Base-by-base conservation (phyloP, 2,113 vertebrate species). In the Apteryx mantelli region DNA sequence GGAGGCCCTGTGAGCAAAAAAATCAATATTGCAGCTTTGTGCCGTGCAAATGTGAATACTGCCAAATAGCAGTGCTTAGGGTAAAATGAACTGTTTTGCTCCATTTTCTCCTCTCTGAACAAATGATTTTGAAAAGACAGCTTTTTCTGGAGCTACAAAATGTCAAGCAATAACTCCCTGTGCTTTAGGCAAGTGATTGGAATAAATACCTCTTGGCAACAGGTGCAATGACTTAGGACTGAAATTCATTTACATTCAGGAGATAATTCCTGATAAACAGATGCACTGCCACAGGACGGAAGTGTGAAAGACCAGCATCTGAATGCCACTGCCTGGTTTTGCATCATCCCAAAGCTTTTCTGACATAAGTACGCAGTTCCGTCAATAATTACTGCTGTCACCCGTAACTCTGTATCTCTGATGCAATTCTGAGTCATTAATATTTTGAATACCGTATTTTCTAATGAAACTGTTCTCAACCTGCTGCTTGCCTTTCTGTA, bases 1-100 rank as follows among this genome's bases (percentile, higher is more conserved):
- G 98, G 97, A 98, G 96, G 93, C 97, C 97, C 89, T 93, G 88
- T 93, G 96, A 98, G 97, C 74, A 55, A 98, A 97, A 52, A 98
- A 98, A 99, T 99, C 98, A 98, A 99, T 99, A 98, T 82, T 95
- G 97, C 97, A 98, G 98, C 97, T 98, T 98, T 98, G 97, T 97
- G 97, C 96, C 92, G 95, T 97, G 97, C 95, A 98, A 98, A 99
- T 98, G 98, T 97, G 98, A 98, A 98, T 94, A 96, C 97, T 97
- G 96, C 97, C 98, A 98, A 98, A 98, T 91, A 98, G 97, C 90
- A 90, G 97, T 94, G 97, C 97, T 98, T 97, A 97, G 97, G 98
- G 96, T 97, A 97, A 98, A 98, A 98, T 97, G 93, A 98, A 98
- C 97, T 97, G 93, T 96, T 98, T 98, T 98, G 97, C 97, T 98